Base-by-base conservation (phyloP, 23 tunicate species). In the Oikopleura vanhoeffeni region DNA sequence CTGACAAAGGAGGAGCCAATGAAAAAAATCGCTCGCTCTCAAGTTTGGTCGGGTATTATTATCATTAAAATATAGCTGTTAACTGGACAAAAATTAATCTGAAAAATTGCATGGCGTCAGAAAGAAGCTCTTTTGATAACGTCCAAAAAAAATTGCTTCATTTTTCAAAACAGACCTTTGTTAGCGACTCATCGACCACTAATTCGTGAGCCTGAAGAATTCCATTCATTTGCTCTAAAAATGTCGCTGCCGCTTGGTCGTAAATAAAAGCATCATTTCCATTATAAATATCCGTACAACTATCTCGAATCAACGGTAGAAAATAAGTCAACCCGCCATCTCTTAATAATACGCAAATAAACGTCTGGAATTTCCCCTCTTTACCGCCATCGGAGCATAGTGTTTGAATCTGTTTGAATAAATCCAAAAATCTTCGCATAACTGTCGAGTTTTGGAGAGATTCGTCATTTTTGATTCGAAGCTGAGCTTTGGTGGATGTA, bases 301-400 rank as follows among this genome's bases (percentile, higher is more conserved):
- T 18, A 32, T 71, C 79, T 28, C 79, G 27, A 71, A 71, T 30
- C 2, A 71, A 13, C 38, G 27, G 27, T 38, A 71, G 27, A 32
- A 71, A 71, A 18, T 24, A 2, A 2, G 79, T 18, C 79, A 71
- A 2, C 38, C 27, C 79, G 3, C 35, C 35, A 30, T 71, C 79
- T 24, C 79, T 28, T 38, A 71, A 32, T 2, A 71, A 18, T 2
- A 71, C 79, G 38, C 79, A 71, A 13, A 71, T 30, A 71, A 71
- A 71, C 2, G 38, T 71, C 79, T 71, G 79, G 32, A 71, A 71
- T 71, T 71, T 71, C 36, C 79, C 79, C 79, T 71, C 79, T 71
- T 71, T 71, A 2, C 79, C 79, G 2, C 79, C 38, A 30, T 71
- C 79, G 35, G 79, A 71, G 79, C 79, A 71, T 32, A 18, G 27